Evolutionary conservation across 2,113 vertebrate genomes (phyloP).

Genomic region (Carassius carassius): DNA sequence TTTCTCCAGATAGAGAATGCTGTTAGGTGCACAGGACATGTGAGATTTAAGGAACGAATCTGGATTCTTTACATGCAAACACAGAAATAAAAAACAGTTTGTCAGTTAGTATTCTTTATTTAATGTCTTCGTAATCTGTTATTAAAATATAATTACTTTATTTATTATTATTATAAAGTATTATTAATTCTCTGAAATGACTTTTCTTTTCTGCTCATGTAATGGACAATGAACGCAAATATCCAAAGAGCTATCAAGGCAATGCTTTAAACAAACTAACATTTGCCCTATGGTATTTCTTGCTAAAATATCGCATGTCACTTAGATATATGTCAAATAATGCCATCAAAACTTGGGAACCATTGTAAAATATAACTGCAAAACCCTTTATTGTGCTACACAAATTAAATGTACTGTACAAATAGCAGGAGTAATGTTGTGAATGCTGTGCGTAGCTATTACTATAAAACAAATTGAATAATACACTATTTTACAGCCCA

Average conservation of each 20-base stretch:
- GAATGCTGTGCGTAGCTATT: not conserved
- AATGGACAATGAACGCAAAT: not conserved
- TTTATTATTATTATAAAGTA: too few relatives aligned
- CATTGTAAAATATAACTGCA: not conserved
- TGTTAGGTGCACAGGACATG: slow-evolving; percentile 70
- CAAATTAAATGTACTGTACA: not conserved
- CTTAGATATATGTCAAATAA: not conserved
- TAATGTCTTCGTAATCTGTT: not conserved
- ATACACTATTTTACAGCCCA: slow-evolving; percentile 43
- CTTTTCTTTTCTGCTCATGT: not conserved
- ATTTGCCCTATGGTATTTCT: not conserved
- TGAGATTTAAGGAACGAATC: slow-evolving; percentile 74
- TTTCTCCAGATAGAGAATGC: slow-evolving; percentile 63
- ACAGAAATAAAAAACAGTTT: slow-evolving; percentile 24
- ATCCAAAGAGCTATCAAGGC: not conserved
- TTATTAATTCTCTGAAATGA: not conserved
- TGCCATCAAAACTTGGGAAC: not conserved
- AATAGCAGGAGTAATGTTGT: not conserved
- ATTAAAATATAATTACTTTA: not conserved
- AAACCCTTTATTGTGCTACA: not conserved
- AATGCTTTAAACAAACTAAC: not conserved
- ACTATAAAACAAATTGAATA: slow-evolving; percentile 25
- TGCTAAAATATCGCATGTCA: not conserved
- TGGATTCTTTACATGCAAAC: slow-evolving; percentile 38
- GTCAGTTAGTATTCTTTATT: not conserved